Percentiles rank a stretch among this genome's conserved stretches.
Conservation (phyloP, 2,888 invertebrate species). For the Augiades crinisus region DNA sequence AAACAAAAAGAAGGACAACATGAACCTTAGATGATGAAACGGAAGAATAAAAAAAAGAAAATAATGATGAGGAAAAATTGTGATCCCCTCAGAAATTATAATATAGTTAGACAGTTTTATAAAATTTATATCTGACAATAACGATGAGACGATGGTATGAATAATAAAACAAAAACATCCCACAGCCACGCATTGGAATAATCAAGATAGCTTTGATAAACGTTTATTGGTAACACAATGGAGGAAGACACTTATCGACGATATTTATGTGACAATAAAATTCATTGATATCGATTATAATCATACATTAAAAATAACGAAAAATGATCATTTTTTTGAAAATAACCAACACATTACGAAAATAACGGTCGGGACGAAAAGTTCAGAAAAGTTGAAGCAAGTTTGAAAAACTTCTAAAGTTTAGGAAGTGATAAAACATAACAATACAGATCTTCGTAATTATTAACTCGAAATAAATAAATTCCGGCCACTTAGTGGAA, state of each 20-base stretch:
- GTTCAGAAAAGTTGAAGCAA: neutral
- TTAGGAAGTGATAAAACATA: neutral
- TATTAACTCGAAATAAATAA: slow-evolving; percentile 33
- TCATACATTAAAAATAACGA: too few species aligned
- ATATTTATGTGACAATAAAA: slow-evolving; percentile 47
- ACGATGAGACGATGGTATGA: slow-evolving; percentile 34
- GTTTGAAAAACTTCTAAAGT: neutral
- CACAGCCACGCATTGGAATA: slow-evolving; percentile 37
- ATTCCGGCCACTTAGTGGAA: slow-evolving; percentile 37
- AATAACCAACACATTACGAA: slow-evolving; percentile 1
- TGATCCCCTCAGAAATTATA: neutral
- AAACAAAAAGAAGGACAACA: too few species aligned
- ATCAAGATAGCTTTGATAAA: slow-evolving; percentile 39
- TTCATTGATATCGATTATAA: slow-evolving; percentile 30
- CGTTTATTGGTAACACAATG: slow-evolving; percentile 34
- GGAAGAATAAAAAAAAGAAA: neutral
- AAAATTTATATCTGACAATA: slow-evolving; percentile 11
- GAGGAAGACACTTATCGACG: slow-evolving; percentile 38
- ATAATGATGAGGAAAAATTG: neutral
- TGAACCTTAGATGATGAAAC: too few species aligned
- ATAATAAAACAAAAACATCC: slow-evolving; percentile 40
- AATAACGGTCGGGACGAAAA: neutral
- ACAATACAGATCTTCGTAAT: neutral
- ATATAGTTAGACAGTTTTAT: slow-evolving; percentile 1
- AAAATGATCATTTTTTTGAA: too few species aligned